Percentiles rank a stretch among this genome's conserved stretches.
These are phyloP conservation scores for Okapia johnstoni DNA, from an alignment of 2,113 vertebrate genomes.

Conservation along the genomic window DNA sequence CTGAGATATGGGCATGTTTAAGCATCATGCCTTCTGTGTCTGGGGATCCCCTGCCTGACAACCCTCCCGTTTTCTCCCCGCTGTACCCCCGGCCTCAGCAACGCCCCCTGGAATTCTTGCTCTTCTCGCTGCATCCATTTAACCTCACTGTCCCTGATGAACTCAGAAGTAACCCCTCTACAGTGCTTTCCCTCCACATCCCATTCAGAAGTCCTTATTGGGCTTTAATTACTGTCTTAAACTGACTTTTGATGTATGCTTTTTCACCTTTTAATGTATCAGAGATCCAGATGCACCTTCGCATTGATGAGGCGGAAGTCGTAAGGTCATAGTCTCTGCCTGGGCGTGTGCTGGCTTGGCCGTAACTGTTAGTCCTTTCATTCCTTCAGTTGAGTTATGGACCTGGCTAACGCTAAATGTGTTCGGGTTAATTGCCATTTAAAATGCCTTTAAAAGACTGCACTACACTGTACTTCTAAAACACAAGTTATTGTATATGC, in stretches of 20 bases:
- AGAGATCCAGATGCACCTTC: background rate
- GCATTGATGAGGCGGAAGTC: background rate
- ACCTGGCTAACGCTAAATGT: background rate
- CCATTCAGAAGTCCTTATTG: background rate
- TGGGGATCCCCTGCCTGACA: background rate
- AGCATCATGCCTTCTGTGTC: background rate
- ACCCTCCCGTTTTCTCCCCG: background rate
- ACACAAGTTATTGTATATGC: background rate
- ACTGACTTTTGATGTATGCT: background rate
- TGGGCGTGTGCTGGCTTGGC: fast-evolving
- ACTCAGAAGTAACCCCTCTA: background rate
- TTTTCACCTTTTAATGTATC: background rate
- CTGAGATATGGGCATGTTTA: background rate
- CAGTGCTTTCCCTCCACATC: background rate
- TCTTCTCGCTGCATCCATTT: background rate
- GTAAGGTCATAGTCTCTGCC: fast-evolving
- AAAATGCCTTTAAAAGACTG: background rate
- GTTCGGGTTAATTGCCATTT: constrained; percentile 25
- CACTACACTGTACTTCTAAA: background rate
- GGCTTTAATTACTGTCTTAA: background rate
- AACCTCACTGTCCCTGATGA: too few species aligned
- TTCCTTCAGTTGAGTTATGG: background rate
- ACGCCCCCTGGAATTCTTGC: background rate
- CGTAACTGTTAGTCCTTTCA: background rate
- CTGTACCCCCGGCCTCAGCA: fast-evolving